phyloP scores from a whole-genome alignment of 2,888 invertebrate genomes.

The Apamea epomidion region DNA sequence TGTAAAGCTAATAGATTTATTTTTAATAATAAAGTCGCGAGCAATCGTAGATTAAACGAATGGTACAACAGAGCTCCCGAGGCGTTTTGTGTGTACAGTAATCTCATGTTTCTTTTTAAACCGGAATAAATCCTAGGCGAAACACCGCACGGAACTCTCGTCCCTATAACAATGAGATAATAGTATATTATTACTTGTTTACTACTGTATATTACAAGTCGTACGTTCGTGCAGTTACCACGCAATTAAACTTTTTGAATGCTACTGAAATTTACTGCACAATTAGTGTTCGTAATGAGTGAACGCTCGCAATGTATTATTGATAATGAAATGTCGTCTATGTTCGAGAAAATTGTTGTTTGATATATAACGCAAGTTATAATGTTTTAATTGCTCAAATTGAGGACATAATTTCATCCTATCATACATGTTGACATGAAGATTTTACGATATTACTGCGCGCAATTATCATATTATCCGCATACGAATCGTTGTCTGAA shows the following conservation, averaged over 20 bases:
- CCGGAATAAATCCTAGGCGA: constrained; percentile 50
- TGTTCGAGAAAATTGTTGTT: constrained; percentile 50
- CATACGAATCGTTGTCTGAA: constrained; percentile 4
- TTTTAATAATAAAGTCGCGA: constrained; percentile 34
- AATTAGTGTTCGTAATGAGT: constrained; percentile 58
- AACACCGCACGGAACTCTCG: constrained; percentile 31
- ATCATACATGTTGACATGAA: constrained; percentile 39
- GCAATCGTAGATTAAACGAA: constrained; percentile 44
- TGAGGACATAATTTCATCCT: constrained; percentile 34
- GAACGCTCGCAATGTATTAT: constrained; percentile 49
- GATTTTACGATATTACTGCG: constrained; percentile 34
- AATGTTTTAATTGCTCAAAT: constrained; percentile 47
- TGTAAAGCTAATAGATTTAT: constrained; percentile 14
- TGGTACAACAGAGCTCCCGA: constrained; percentile 46
- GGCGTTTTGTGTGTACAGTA: constrained; percentile 55
- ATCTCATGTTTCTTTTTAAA: constrained; percentile 57
- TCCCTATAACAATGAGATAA: constrained; percentile 40
- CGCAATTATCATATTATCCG: constrained; percentile 31
- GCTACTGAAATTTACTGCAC: constrained; percentile 64
- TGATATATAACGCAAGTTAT: constrained; percentile 52
- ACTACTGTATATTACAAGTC: constrained; percentile 34
- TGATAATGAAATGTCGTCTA: constrained; percentile 53
- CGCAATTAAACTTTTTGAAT: constrained; percentile 59
- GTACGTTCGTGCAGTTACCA: constrained; percentile 59
- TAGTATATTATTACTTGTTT: constrained; percentile 46